A percentile compares a stretch with the other conserved stretches of the same genome.
phyloP scores from a whole-genome alignment of 2,113 vertebrate genomes.

The Cheirogaleus medius region DNA sequence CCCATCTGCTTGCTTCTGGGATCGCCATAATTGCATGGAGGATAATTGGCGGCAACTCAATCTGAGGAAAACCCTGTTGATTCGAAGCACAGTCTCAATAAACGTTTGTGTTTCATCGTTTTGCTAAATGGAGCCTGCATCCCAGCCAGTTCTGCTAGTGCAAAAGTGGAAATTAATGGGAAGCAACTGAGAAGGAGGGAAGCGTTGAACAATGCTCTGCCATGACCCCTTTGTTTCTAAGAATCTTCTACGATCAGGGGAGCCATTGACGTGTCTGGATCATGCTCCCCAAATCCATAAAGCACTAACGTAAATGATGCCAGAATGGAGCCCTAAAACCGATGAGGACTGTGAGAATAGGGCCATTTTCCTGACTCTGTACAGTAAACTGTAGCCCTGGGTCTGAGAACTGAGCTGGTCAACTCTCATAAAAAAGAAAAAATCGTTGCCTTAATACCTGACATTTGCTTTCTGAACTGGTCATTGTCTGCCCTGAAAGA shows the following conservation, averaged over 20 bases:
- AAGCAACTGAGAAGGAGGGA: constrained; percentile 47
- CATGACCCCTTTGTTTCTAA: constrained; percentile 52
- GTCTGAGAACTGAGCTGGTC: not conserved
- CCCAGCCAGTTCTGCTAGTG: constrained; percentile 62
- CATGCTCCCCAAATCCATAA: not conserved
- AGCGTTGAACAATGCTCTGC: not conserved
- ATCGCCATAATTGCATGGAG: constrained; percentile 77
- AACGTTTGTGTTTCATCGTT: constrained; percentile 78
- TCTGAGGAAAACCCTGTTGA: constrained; percentile 80
- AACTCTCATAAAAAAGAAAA: not conserved
- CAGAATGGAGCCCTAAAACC: not conserved
- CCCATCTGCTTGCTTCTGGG: constrained; percentile 81
- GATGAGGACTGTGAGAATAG: not conserved
- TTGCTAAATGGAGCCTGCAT: constrained; percentile 73
- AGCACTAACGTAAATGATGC: constrained; percentile 24
- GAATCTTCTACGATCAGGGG: not conserved
- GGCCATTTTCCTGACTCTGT: not conserved
- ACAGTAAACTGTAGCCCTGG: not conserved
- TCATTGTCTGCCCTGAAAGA: not conserved
- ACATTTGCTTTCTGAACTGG: constrained; percentile 39
- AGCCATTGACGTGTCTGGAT: constrained; percentile 12
- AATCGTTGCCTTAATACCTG: not conserved
- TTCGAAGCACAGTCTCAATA: constrained; percentile 78
- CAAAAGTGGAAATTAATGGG: constrained; percentile 61
- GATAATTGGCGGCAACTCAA: constrained; percentile 80